phyloP scores from a whole-genome alignment of 2,888 invertebrate genomes.

The Oxytorus armatus region DNA sequence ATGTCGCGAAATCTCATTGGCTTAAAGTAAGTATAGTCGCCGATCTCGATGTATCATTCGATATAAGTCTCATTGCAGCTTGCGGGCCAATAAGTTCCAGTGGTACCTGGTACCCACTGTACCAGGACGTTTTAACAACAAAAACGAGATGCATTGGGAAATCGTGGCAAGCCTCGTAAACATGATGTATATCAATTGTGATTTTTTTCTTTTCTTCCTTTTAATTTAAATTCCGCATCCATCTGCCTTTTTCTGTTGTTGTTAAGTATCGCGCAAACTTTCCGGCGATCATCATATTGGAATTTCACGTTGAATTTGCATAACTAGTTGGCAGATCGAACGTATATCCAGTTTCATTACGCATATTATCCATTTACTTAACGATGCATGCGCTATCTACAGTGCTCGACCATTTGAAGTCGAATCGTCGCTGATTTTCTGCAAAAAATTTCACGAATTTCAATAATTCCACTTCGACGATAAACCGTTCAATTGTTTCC shows the following conservation, averaged over 20 bases:
- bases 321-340: slow-evolving; percentile 78
- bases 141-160: background rate
- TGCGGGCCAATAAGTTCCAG: too few relatives aligned
- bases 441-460: too few relatives aligned
- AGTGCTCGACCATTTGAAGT: background rate
- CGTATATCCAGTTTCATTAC: slow-evolving; percentile 50
- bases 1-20: slow-evolving; percentile 53
- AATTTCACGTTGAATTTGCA: slow-evolving; percentile 78
- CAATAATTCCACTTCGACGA: too few relatives aligned
- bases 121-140: too few relatives aligned
- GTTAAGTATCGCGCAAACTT: background rate
- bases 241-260: too few relatives aligned
- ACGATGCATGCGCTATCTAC: background rate
- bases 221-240: background rate
- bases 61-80: background rate
- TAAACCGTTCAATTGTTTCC: too few relatives aligned
- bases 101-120: too few relatives aligned
- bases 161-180: too few relatives aligned
- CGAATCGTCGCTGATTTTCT: too few relatives aligned
- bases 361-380: slow-evolving; percentile 33
- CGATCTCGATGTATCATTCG: background rate
- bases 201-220: background rate
- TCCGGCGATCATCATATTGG: slow-evolving; percentile 65
- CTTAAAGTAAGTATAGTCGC: background rate
- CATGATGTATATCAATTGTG: too few relatives aligned